These are phyloP conservation scores for Chlamydotis undulata DNA, from an alignment of 2,113 vertebrate genomes.

Conservation along the genomic window DNA sequence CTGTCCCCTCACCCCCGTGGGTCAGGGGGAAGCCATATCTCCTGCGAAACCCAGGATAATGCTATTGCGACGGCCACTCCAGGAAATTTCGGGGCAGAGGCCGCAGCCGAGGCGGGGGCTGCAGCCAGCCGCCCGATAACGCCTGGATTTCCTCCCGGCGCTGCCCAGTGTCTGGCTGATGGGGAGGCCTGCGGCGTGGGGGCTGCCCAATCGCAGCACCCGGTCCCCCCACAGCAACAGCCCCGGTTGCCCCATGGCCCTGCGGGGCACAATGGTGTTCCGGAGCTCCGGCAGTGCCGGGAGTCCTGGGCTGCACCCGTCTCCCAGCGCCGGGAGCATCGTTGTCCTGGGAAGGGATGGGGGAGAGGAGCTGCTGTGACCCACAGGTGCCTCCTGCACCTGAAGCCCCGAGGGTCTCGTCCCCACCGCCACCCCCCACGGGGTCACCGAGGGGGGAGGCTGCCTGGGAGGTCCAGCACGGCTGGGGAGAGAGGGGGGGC, in stretches of 20 bases:
- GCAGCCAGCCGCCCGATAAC: background rate
- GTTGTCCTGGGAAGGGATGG: fast-evolving
- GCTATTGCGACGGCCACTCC: background rate
- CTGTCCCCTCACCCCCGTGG: fast-evolving
- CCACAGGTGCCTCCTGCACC: slow-evolving; percentile 21
- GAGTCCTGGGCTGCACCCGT: background rate
- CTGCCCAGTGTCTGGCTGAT: background rate
- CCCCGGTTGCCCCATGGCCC: background rate
- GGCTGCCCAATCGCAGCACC: background rate
- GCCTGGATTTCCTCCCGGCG: background rate
- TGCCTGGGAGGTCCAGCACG: background rate
- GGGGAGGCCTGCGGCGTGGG: background rate
- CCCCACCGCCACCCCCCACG: background rate
- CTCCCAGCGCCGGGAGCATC: background rate
- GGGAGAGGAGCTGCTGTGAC: background rate
- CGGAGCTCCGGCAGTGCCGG: fast-evolving
- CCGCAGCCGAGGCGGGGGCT: background rate
- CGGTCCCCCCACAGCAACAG: background rate
- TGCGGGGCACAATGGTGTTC: background rate
- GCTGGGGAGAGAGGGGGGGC: background rate
- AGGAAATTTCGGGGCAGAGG: slow-evolving; percentile 45
- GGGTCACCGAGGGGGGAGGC: background rate
- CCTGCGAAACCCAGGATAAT: background rate
- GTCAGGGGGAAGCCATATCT: background rate
- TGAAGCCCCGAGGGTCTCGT: background rate